Evolutionary conservation across 2,113 vertebrate species (phyloP).

Genomic region (Australoheros scitulus): DNA sequence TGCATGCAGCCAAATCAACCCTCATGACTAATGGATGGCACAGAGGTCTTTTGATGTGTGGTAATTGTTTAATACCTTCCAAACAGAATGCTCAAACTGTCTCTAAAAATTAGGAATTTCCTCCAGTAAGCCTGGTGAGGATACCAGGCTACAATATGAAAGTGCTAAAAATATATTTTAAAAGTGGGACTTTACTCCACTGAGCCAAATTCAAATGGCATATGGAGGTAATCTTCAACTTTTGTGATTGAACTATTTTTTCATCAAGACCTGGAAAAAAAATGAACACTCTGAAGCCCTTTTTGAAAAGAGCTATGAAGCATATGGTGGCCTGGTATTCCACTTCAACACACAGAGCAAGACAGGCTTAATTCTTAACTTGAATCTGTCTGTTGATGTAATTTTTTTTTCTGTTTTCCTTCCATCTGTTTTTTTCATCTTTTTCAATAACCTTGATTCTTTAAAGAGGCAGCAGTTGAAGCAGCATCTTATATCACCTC

Average conservation of each 20-base stretch:
- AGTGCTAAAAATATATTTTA: background rate
- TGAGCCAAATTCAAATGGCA: slow-evolving; percentile 12
- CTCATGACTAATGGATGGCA: background rate
- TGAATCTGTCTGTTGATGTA: slow-evolving; percentile 1
- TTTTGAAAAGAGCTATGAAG: slow-evolving; percentile 1
- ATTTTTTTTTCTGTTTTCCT: background rate
- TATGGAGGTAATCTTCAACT: slow-evolving; percentile 35
- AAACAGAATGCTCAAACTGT: background rate
- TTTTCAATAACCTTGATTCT: slow-evolving; percentile 1
- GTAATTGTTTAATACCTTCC: background rate
- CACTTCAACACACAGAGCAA: background rate
- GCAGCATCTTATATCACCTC: background rate
- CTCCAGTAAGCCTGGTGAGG: background rate
- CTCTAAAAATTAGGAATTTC: background rate
- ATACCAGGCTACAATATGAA: background rate
- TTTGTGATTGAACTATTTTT: slow-evolving; percentile 43
- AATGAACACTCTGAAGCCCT: slow-evolving; percentile 20
- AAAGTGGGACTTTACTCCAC: background rate
- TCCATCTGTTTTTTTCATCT: background rate
- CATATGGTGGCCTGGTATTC: slow-evolving; percentile 10
- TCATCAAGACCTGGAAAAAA: slow-evolving; percentile 37
- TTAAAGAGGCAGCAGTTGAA: background rate
- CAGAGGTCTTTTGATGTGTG: background rate
- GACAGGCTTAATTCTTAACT: slow-evolving; percentile 18
- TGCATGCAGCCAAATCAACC: background rate